Evolutionary conservation across 2,113 vertebrate species (phyloP).

Genomic region (Albula goreensis): DNA sequence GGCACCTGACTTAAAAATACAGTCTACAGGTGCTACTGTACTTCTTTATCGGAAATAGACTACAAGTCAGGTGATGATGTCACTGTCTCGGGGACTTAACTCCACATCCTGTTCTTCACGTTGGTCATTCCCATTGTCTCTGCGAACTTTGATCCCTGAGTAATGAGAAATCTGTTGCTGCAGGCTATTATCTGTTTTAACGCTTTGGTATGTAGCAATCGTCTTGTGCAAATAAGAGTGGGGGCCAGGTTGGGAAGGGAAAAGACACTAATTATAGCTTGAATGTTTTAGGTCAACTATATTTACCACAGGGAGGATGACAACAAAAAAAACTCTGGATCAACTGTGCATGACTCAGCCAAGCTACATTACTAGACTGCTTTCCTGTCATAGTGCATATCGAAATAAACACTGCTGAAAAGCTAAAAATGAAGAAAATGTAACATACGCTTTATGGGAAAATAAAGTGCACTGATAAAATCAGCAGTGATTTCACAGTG

Average conservation of each 20-base stretch:
- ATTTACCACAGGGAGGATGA: constrained; percentile 6
- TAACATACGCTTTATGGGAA: background rate
- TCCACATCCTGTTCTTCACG: background rate
- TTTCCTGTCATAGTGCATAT: background rate
- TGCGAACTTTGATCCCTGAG: background rate
- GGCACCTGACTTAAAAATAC: background rate
- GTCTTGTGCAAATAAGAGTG: constrained; percentile 9
- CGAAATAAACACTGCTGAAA: background rate
- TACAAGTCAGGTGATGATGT: too few relatives aligned
- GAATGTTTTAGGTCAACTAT: constrained; percentile 13
- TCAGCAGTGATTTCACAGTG: too few relatives aligned
- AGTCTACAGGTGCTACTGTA: background rate
- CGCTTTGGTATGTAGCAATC: background rate
- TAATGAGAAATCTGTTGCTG: background rate
- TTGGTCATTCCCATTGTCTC: background rate
- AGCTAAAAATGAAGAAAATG: background rate
- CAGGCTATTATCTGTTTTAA: background rate
- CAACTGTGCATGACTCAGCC: constrained; percentile 6
- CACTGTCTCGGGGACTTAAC: too few relatives aligned
- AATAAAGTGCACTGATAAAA: too few relatives aligned
- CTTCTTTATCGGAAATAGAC: too few relatives aligned
- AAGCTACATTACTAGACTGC: background rate
- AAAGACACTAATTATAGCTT: constrained; percentile 19
- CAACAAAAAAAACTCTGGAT: background rate
- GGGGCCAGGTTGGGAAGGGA: background rate